Base-by-base conservation (phyloP, 1,140 invertebrate species). In the Tetragnatha versicolor region DNA sequence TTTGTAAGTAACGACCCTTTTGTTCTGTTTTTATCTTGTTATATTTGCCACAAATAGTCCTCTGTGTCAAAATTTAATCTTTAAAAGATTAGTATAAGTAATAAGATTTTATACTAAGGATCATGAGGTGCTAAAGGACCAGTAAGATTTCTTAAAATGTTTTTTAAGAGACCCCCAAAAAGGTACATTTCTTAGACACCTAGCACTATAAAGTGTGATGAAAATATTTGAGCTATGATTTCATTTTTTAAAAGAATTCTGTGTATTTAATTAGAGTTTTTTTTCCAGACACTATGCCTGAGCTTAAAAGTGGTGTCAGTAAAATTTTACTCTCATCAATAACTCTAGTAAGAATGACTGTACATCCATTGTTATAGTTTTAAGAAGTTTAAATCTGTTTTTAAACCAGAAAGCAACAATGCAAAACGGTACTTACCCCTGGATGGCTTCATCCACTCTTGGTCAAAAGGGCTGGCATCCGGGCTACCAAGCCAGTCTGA, bases 401-500 rank as follows among this genome's bases (percentile, higher is more conserved):
- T 25, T 42, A 25, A 68, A 25, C 6, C 9, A 75, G 35, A 69
- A 79, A 60, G 12, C 49, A 63, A 65, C 42, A 63, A 81, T 81
- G 80, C 82, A 82, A 61, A 82, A 82, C 69, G 76, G 80, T 47
- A 75, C 79, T 58, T 81, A 75, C 58, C 78, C 82, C 33, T 81
- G 80, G 80, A 81, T 81, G 53, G 68, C 73, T 53, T 68, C 82
- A 29, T 68, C 80, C 42, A 66, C 79, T 51, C 51, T 81, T 35
- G 65, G 69, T 22, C 81, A 80, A 20, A 82, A 81, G 51, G 69
- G 75, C 37, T 80, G 68, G 66, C 81, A 78, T 63, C 80, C 79
- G 47, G 82, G 82, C 10, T 83, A 83, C 51, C 82, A 83, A 42
- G 79, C 79, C 42, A 82, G 81, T 68, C 47, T 82, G 14, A 82